These are phyloP conservation scores for Conger conger DNA, from an alignment of 2,113 vertebrate species.

Conservation along the genomic window DNA sequence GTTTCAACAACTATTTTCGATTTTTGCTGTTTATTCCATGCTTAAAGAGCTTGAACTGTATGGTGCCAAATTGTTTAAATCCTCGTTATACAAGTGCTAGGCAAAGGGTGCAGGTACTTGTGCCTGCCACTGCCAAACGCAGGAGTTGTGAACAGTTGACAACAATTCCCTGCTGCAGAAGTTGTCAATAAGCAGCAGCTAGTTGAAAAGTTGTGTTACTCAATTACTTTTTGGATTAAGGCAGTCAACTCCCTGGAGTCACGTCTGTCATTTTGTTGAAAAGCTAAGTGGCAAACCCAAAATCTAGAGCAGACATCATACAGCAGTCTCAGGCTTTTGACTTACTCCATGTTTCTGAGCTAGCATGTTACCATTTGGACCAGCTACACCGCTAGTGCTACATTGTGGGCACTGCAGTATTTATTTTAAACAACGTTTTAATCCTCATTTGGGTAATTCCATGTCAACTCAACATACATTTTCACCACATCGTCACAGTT, in stretches of 20 bases:
- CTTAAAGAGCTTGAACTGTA: not conserved
- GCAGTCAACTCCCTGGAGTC: too few species aligned
- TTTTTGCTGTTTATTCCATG: not conserved
- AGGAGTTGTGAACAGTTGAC: not conserved
- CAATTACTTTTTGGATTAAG: not conserved
- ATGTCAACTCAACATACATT: too few species aligned
- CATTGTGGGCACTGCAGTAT: too few species aligned
- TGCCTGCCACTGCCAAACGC: not conserved
- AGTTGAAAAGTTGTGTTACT: too few species aligned
- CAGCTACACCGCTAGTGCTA: too few species aligned
- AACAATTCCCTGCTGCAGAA: not conserved
- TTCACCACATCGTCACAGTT: too few species aligned
- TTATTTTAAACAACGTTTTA: too few species aligned
- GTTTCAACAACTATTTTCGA: not conserved
- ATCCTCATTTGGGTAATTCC: too few species aligned
- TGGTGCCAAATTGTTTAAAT: not conserved
- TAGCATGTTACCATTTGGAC: too few species aligned
- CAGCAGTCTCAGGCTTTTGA: not conserved
- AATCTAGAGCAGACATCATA: not conserved
- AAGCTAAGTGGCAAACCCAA: not conserved
- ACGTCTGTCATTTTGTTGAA: not conserved
- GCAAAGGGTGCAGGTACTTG: not conserved
- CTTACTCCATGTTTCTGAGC: not conserved
- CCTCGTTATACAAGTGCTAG: not conserved
- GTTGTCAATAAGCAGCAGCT: not conserved